Evolutionary conservation across 2,888 invertebrate species (phyloP), one percentile per base, ranked within the genome.

Genomic region (Drosophila suboccidentalis): DNA sequence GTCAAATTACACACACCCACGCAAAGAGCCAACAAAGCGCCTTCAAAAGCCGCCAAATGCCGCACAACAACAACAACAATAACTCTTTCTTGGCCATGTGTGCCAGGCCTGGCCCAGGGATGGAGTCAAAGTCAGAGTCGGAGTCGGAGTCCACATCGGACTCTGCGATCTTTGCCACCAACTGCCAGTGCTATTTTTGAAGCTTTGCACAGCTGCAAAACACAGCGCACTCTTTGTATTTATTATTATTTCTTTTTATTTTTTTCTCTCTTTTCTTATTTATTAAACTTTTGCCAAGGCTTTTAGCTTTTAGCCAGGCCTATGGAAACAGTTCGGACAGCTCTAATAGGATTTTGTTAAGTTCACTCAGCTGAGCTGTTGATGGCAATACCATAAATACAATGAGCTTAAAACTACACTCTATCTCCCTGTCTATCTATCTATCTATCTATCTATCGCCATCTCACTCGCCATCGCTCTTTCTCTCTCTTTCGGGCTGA

Each of bases 1-100:
- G 90, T 88, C 88, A 90, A 89, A 87, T 89, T 90, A 89, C 81
- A 82, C 83, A 81, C 90, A 83, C 83, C 82, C 89, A 83, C 79
- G 60, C 67, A 70, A 73, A 43, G 61, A 65, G 74, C 53, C 78
- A 50, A 34, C 66, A 78, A 69, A 80, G 78, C 65, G 78, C 65
- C 85, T 64, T 60, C 47, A 64, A 73, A 73, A 55, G 61, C 63
- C 79, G 60, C 26, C 60, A 53, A 53, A 47, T 11, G 36, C 54
- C 41, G 54, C 62, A 17, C 41, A 53, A 47, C 41, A 53, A 17
- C 53, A 53, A 47, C 41, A 22, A 13, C 62, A 71, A 36, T 22
- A 76, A 71, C 38, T 77, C 65, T 47, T 61, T n/a, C n/a, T 47
- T 61, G 49, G 62, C 73, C 65, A 61, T 78, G 74, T 77, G 74